Base-by-base conservation (phyloP, 2,113 vertebrate genomes). In the Corynorhinus townsendii region DNA sequence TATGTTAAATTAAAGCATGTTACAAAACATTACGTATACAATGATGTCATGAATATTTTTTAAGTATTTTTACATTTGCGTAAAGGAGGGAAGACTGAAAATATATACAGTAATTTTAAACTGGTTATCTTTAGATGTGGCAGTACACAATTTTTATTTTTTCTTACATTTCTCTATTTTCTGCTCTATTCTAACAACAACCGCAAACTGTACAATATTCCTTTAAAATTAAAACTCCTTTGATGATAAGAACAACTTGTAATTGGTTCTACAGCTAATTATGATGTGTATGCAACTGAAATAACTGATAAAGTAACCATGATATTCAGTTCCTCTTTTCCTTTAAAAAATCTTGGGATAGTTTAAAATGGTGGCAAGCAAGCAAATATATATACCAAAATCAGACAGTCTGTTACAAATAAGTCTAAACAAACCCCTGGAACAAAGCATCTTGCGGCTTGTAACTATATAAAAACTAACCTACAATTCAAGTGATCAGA, bases 191-290 rank as follows among this genome's bases (percentile, higher is more conserved):
- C 49, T 14, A 91, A 84, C 56, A 85, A 35, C 56, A 86, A 81
- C 62, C 38, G 20, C 45, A 59, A 86, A 76, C 7, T 16, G 7
- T 43, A 77, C 8, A 82, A 72, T 6, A 76, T 10, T 93, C 22
- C 49, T 96, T 82, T 88, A 71, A 93, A 84, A 69, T 43, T 77
- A 72, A 85, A 80, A 90, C 11, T 30, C n/a, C 22, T 64, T 95
- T 80, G 49, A 68, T 38, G 64, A 95, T 35, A 38, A 77, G 40
- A 95, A 79, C 69, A 47, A 90, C 19, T 84, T 20, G 1, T n/a
- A n/a, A n/a, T 5, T 33, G 3, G 24, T 80, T 77, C 88, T n/a
- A 62, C 38, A 93, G 12, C 38, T 62, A 75, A 71, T 64, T 89
- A 71, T 89, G 33, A 22, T 10, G 22, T 35, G 4, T 1, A 45